Evolutionary conservation across 2,113 vertebrate genomes (phyloP).

Genomic region (western clawed frog (Xenopus tropicalis)): UCB_Xtro_10.0 CM004443.2:170266501-170267000

Average conservation of each 20-base stretch:
- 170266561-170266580: slow-evolving; percentile 18
- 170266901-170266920: too few relatives aligned
- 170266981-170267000: too few relatives aligned
- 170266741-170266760: neutral
- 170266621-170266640: slow-evolving; percentile 1
- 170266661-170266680: slow-evolving; percentile 13
- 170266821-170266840: neutral
- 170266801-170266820: neutral
- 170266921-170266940: too few relatives aligned
- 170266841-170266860: neutral
- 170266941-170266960: too few relatives aligned
- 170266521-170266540: slow-evolving; percentile 5
- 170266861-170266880: neutral
- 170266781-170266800: neutral
- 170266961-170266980: too few relatives aligned
- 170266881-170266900: too few relatives aligned
- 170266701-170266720: neutral
- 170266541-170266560: slow-evolving; percentile 21
- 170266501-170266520: slow-evolving; percentile 7
- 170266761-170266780: neutral
- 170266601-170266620: slow-evolving; percentile 5
- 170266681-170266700: slow-evolving; percentile 17
- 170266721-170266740: neutral
- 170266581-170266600: slow-evolving; percentile 13
- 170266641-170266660: neutral